These are phyloP conservation scores for Prolemur simus DNA, from an alignment of 2,113 vertebrate genomes.

Conservation along the genomic window DNA sequence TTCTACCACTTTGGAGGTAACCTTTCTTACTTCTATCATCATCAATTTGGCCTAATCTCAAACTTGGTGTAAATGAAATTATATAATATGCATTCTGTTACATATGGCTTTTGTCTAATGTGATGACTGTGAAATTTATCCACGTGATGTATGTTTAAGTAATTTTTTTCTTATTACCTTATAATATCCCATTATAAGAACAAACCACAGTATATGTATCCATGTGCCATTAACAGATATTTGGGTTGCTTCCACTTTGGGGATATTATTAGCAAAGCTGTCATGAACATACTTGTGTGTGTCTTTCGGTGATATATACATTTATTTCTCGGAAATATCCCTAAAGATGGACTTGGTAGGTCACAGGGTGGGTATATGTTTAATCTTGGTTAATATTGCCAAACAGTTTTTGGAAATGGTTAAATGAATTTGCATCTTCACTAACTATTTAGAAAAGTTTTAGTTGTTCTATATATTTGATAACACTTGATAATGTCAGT, in stretches of 20 bases:
- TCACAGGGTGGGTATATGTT: neutral
- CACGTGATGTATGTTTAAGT: neutral
- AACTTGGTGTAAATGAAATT: neutral
- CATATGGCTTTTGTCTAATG: neutral
- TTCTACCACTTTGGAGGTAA: neutral
- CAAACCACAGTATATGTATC: neutral
- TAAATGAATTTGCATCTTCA: neutral
- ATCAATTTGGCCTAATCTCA: neutral
- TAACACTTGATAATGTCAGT: neutral
- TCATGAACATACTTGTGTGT: neutral
- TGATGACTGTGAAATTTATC: neutral
- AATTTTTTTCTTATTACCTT: neutral
- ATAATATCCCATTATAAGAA: neutral
- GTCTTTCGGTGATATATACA: neutral
- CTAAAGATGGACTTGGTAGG: neutral
- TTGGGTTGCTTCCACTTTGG: neutral
- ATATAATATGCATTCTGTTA: neutral
- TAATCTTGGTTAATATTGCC: neutral
- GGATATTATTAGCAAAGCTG: neutral
- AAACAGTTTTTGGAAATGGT: neutral
- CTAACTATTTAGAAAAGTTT: neutral
- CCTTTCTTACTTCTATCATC: neutral
- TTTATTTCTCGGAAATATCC: neutral
- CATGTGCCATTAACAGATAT: neutral
- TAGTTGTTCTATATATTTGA: neutral